Evolutionary conservation across 2,113 vertebrate genomes (phyloP), one percentile per base, ranked within the genome.

Genomic region (Dromiciops gliroides): DNA sequence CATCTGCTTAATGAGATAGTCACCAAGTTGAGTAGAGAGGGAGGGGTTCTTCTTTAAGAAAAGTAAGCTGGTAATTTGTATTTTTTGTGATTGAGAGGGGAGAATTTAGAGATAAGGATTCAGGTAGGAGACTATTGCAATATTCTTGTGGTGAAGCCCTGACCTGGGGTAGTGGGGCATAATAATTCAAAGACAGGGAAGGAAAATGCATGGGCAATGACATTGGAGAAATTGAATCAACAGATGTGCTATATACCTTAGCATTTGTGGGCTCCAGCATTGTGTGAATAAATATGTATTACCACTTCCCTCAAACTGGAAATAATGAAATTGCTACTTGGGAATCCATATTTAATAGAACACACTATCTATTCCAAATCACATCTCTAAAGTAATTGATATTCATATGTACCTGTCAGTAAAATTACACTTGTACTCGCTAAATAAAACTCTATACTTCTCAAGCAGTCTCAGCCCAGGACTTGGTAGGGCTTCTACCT

Each of bases 401-500:
- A 52, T 50, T 50, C 50, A 91, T 0, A 0, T 89, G 51, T 92
- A 90, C 95, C 91, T 89, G 1, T 94, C 97, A 96, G 93, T 95
- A 94, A 97, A 97, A 98, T 98, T 94, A 97, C 89, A 75, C 89
- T 91, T 91, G 50, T 67, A 89, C 52, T 49, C 95, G 97, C 95
- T 95, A 96, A 96, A 96, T 94, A 96, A 98, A 97, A 91, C 8
- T 53, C 90, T 91, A 95, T 90, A n/a, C 91, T 96, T 97, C 50
- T 94, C 56, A 93, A 97, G 92, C 91, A 92, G 48, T 93, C 94
- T 90, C 94, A 95, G 83, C 92, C 96, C 89, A 91, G 92, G 5
- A 25, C 93, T 90, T 44, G 50, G 91, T 93, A 90, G 52, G 91
- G 92, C 95, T 44, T 91, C 90, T 90, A 19, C 96, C 96, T 89